Percentiles rank a stretch among this genome's conserved stretches.
phyloP scores from a whole-genome alignment of 2,888 invertebrate genomes.

The Hypsopygia costalis region DNA sequence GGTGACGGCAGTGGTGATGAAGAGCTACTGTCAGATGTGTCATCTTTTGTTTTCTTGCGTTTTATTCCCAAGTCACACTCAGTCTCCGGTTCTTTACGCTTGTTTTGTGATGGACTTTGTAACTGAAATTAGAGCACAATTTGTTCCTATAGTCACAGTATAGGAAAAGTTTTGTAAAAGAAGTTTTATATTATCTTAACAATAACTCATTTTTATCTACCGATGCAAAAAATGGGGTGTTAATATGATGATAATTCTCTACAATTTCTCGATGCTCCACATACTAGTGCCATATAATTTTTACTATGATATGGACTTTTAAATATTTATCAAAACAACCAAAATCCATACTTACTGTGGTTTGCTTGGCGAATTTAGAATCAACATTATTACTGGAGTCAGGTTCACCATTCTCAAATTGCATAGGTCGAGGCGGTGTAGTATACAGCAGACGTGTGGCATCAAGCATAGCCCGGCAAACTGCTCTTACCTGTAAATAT shows the following conservation, averaged over 20 bases:
- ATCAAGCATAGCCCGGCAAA: slow-evolving; percentile 89
- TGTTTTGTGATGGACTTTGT: slow-evolving; percentile 78
- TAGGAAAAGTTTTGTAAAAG: no score
- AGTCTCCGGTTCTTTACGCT: slow-evolving; percentile 84
- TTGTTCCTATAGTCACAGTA: no score
- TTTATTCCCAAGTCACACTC: slow-evolving; percentile 80
- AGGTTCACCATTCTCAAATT: slow-evolving; percentile 77
- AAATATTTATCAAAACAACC: neutral
- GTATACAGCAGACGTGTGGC: slow-evolving; percentile 87
- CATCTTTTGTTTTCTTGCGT: slow-evolving; percentile 67
- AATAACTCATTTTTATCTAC: no score
- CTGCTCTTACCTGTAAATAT: slow-evolving; percentile 71
- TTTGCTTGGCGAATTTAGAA: slow-evolving; percentile 58
- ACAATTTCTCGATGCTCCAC: no score
- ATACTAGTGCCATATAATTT: no score
- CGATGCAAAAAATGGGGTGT: no score
- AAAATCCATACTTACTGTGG: slow-evolving; percentile 35
- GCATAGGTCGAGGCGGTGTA: slow-evolving; percentile 64
- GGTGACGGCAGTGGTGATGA: slow-evolving; percentile 64
- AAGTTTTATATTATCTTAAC: no score
- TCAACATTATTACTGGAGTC: slow-evolving; percentile 75
- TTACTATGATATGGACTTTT: no score
- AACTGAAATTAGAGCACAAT: slow-evolving; percentile 38
- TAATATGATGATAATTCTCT: no score
- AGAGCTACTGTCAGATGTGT: slow-evolving; percentile 48